A percentile compares a stretch with the other conserved stretches of the same genome.
Conservation (phyloP, 2,888 invertebrate genomes). For the Megastigmus dorsalis region DNA sequence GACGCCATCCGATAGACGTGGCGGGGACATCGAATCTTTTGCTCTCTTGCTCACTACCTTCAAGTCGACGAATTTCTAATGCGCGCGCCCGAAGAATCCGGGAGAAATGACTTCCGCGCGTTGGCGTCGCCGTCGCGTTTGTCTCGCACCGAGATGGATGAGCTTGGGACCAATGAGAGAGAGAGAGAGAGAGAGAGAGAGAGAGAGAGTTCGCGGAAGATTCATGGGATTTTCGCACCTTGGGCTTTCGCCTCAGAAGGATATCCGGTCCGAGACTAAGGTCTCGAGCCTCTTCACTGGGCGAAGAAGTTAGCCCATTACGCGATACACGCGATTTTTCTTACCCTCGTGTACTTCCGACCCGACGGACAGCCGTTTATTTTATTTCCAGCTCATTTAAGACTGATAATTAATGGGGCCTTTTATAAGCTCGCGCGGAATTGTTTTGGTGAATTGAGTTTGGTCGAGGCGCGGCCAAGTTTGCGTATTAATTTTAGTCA, state of each 20-base stretch:
- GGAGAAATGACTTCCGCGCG: constrained; percentile 26
- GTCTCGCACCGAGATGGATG: constrained; percentile 41
- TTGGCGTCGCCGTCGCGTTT: constrained; percentile 2
- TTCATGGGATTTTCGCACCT: constrained; percentile 48
- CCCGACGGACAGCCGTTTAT: constrained; percentile 20
- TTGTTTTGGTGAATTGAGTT: constrained; percentile 14
- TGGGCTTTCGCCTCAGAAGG: not conserved
- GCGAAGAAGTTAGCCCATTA: constrained; percentile 38
- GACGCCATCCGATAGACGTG: too few relatives aligned
- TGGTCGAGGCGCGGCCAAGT: not conserved
- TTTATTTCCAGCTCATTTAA: constrained; percentile 45
- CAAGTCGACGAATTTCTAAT: constrained; percentile 34
- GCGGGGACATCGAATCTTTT: too few relatives aligned
- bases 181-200: too few relatives aligned
- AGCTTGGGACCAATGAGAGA: too few relatives aligned
- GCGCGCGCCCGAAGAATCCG: not conserved
- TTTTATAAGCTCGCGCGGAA: not conserved
- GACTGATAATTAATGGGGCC: constrained; percentile 41
- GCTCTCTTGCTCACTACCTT: too few relatives aligned
- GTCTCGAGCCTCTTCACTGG: too few relatives aligned
- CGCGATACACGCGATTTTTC: constrained; percentile 32
- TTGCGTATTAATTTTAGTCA: not conserved
- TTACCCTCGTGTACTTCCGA: too few relatives aligned
- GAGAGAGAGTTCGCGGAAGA: constrained; percentile 35
- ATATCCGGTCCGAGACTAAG: too few relatives aligned